Base-by-base conservation (phyloP, 2,113 vertebrate genomes). In the Danionella cerebrum region DNA sequence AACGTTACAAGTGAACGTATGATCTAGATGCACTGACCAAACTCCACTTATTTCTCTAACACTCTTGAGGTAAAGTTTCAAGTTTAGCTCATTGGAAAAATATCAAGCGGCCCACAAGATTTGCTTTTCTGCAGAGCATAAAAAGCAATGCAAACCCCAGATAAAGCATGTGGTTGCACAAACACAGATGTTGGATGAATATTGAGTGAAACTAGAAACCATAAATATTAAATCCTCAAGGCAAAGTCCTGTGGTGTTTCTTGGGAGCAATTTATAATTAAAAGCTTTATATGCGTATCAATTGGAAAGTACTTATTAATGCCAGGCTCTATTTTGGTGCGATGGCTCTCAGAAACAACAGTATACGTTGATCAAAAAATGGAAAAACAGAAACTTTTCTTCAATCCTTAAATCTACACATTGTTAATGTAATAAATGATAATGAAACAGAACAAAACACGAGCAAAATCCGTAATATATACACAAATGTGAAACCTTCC, bases 81-180 rank as follows among this genome's bases (percentile, higher is more conserved):
- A 36, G 24, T 33, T 58, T 36, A 35, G 29, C 22, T 65, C 53
- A 70, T 51, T 55, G 69, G 12, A 65, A 67, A 72, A 65, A 31
- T 60, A 44, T 74, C 60, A 71, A 72, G 72, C 14, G 71, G 58
- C 62, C 75, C 67, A 47, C 69, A 66, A 55, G 6, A 35, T 50
- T 47, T 44, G 42, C 54, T 69, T 27, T 52, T 69, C 42, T 69
- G 38, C 16, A 63, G 42, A 13, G 33, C 59, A 55, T 69, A 50
- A 60, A 66, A 78, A 74, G 27, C 52, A 21, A 50, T 25, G 48
- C 6, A 8, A 67, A 47, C 35, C 18, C 58, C 44, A n/a, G 45
- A 65, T 69, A 68, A 75, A 72, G 19, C 36, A 57, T 44, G 65
- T 27, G 65, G 42, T 67, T 60, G 36, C 60, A 18, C 12, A 52